These are phyloP conservation scores for Echinarachnius parma DNA, from an alignment of 53 echinoderm and acorn worm genomes.

Conservation along the genomic window DNA sequence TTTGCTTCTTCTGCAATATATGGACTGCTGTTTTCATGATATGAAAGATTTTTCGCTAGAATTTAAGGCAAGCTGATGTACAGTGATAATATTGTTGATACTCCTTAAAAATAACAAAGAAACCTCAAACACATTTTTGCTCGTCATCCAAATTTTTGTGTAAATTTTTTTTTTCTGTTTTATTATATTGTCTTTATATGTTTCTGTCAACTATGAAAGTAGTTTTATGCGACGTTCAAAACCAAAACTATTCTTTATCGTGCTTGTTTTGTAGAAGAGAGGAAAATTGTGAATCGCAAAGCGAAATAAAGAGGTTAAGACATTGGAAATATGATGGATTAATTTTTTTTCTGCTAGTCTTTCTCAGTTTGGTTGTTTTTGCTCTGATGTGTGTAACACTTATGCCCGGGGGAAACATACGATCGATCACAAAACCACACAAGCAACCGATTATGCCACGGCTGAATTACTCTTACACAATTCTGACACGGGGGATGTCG, in stretches of 20 bases:
- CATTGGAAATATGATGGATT: slow-evolving; percentile 45
- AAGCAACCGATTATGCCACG: slow-evolving; percentile 39
- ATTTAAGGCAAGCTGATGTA: slow-evolving; percentile 32
- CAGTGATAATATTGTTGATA: slow-evolving; percentile 27
- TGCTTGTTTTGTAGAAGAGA: slow-evolving; percentile 34
- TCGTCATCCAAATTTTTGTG: slow-evolving; percentile 23
- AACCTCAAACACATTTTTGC: background rate
- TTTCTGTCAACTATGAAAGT: background rate
- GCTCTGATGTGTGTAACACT: slow-evolving; percentile 38
- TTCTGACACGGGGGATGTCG: slow-evolving; percentile 3
- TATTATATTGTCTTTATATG: slow-evolving; percentile 17
- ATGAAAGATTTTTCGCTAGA: slow-evolving; percentile 25
- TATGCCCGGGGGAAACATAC: slow-evolving; percentile 25
- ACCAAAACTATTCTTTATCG: slow-evolving; percentile 24
- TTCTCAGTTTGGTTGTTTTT: slow-evolving; percentile 45
- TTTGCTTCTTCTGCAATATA: slow-evolving; percentile 51
- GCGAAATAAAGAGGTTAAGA: slow-evolving; percentile 50
- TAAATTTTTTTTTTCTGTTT: slow-evolving; percentile 22
- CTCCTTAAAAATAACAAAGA: slow-evolving; percentile 3
- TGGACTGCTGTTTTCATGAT: slow-evolving; percentile 44
- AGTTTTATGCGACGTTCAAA: slow-evolving; percentile 1
- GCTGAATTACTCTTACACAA: slow-evolving; percentile 38
- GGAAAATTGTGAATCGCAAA: slow-evolving; percentile 28
- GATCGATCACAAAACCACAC: slow-evolving; percentile 48
- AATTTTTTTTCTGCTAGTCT: slow-evolving; percentile 19